A percentile compares a stretch with the other conserved stretches of the same genome.
Evolutionary conservation across 2,797 vertebrate genomes (phyloP).

Genomic region (Cheirogaleus major): DNA sequence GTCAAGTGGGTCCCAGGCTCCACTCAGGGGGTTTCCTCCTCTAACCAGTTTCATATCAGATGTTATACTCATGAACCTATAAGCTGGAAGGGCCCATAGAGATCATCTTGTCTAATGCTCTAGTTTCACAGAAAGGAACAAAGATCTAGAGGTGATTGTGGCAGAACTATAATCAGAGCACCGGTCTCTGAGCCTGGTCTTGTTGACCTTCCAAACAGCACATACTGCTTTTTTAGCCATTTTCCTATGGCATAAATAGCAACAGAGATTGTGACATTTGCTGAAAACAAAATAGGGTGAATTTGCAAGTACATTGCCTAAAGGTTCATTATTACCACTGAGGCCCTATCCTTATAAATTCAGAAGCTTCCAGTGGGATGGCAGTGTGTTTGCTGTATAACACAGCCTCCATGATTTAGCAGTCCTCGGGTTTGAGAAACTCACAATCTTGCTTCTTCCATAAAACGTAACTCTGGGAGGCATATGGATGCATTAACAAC

Average conservation of each 20-base stretch:
- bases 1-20: not conserved
- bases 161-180: not conserved
- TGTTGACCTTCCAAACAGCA: not conserved
- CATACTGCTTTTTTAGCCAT: not conserved
- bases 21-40: not conserved
- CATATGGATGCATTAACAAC: not conserved
- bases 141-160: not conserved
- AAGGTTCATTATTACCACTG: not conserved
- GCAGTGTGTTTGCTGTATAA: not conserved
- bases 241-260: not conserved
- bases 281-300: not conserved
- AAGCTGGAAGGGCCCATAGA: not conserved
- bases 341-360: not conserved
- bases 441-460: not conserved
- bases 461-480: not conserved
- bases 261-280: not conserved
- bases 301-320: not conserved
- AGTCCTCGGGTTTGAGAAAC: not conserved
- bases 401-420: not conserved
- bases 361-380: not conserved
- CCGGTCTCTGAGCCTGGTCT: not conserved
- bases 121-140: conserved; percentile 19
- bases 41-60: not conserved
- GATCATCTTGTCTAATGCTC: not conserved
- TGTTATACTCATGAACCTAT: not conserved